phyloP scores from a whole-genome alignment of 2,797 vertebrate genomes.

The Paramormyrops hopkinsi region DNA sequence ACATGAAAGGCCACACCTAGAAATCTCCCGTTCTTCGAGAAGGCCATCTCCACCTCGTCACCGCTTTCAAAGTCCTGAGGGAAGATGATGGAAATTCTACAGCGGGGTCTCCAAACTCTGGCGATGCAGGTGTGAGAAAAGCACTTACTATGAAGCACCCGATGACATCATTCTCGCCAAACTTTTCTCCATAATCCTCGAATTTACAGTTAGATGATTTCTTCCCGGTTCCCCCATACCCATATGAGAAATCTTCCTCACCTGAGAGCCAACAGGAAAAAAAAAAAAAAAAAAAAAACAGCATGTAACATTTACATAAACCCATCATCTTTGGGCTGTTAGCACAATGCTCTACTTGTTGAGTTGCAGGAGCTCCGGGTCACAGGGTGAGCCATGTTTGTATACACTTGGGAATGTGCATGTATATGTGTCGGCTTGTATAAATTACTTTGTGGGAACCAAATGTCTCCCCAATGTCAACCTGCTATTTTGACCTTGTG shows the following conservation, averaged over 20 bases:
- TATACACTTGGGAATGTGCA: constrained; percentile 25
- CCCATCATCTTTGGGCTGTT: background rate
- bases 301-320: background rate
- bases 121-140: background rate
- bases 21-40: constrained; percentile 76
- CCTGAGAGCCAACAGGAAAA: constrained; percentile 53
- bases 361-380: background rate
- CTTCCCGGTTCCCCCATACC: constrained; percentile 86
- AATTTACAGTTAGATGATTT: constrained; percentile 84
- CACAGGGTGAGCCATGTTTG: background rate
- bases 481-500: background rate
- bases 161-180: constrained; percentile 85
- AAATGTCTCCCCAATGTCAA: background rate
- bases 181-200: constrained; percentile 80
- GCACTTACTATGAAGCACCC: constrained; percentile 80
- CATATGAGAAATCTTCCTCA: constrained; percentile 82
- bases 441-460: background rate
- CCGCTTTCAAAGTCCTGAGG: constrained; percentile 77
- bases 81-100: background rate
- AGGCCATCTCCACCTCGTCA: constrained; percentile 74
- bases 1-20: constrained; percentile 72
- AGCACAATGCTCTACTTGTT: background rate
- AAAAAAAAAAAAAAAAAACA: constrained; percentile 21
- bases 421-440: background rate
- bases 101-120: background rate